phyloP scores from a whole-genome alignment of 1,140 invertebrate species.

The Andrena cerasifolii region DNA sequence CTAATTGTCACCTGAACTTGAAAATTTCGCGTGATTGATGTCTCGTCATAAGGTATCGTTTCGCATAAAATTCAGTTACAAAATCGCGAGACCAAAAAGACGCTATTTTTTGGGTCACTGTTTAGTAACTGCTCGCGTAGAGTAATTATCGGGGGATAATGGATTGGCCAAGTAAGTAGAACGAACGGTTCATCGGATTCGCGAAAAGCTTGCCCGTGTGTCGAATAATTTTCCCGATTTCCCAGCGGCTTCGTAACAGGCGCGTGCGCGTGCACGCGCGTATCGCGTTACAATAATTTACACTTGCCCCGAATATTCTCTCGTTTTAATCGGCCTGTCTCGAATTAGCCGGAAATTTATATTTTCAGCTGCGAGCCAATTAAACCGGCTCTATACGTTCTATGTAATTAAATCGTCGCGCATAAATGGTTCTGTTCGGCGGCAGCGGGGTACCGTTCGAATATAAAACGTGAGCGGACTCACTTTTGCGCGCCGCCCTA shows the following conservation, averaged over 20 bases:
- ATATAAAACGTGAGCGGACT: no score
- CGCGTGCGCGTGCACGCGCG: no score
- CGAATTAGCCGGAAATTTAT: constrained; percentile 26
- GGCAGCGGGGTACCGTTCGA: no score
- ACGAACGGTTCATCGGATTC: not conserved
- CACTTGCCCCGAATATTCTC: not conserved
- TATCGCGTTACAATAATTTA: constrained; percentile 19
- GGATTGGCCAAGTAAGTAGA: not conserved
- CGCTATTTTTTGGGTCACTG: no score
- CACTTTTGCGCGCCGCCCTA: no score
- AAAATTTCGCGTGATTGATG: no score
- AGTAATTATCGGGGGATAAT: constrained; percentile 1
- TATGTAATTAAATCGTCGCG: constrained; percentile 2
- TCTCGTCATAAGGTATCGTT: no score
- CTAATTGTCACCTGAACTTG: no score
- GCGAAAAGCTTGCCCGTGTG: constrained; percentile 8
- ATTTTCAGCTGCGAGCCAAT: not conserved
- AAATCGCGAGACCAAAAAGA: no score
- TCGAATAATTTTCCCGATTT: constrained; percentile 18
- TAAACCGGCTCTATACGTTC: not conserved
- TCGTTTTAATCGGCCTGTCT: constrained; percentile 10
- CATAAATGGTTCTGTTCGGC: no score
- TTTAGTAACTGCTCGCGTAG: no score
- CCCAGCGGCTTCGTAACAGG: not conserved
- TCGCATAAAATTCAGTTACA: no score